Evolutionary conservation across 2,113 vertebrate species (phyloP), one percentile per base, ranked within the genome.

Genomic region (Cariama cristata): DNA sequence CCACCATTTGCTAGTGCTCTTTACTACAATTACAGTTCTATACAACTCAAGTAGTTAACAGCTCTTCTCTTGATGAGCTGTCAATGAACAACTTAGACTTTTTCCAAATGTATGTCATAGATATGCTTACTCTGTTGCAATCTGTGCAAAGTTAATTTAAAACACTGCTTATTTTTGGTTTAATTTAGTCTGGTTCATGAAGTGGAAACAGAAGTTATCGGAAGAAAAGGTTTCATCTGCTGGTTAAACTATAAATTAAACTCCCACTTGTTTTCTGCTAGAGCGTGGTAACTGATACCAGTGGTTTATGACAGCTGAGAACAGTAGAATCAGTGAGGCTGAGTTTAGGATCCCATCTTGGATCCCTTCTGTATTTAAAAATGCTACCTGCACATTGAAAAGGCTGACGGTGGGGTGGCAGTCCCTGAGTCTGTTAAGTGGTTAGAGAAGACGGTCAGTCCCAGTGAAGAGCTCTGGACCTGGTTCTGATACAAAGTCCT

Each of bases 1-100:
- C 98, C 97, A 97, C 97, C 83, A 23, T 93, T 91, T 95, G 93
- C 75, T 80, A 77, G 66, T 42, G 92, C 32, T 95, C 80, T 13
- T 21, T 66, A 49, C 58, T 69, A 91, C 95, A 95, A 79, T 95
- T 69, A 90, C 72, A 52, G 22, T 75, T 79, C 84, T 72, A 12
- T 72, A 76, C 74, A 67, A 68, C 40, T 75, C 38, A 53, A 59
- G 56, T 11, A 18, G 80, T 90, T 94, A 95, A 69, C 74, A 95
- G 83, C 62, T 92, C 91, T 83, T 93, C 75, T 94, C 53, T 14
- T 66, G 86, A 90, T 73, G 71, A 90, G 73, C 53, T 77, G 93
- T 87, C 94, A 90, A 76, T 94, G 86, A 94, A 66, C 81, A 91
- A 76, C 59, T 72, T n/a, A 18, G 17, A 60, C 1, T 81, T 92